Evolutionary conservation across 2,888 invertebrate species (phyloP).

Genomic region (Frankliniella fusca): DNA sequence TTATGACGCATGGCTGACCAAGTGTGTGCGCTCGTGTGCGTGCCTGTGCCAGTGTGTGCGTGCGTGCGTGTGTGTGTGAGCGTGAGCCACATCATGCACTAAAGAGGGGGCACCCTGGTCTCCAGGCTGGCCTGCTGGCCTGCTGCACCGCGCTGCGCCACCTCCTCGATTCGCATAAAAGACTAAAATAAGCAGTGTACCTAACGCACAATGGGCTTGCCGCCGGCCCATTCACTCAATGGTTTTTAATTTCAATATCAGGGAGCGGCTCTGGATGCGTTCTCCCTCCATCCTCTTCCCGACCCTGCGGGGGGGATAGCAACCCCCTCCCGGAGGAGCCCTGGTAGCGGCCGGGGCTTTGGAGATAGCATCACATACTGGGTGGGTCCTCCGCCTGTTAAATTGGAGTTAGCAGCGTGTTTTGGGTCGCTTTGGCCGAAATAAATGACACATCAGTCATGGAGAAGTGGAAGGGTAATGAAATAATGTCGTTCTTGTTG

Average conservation of each 20-base stretch:
- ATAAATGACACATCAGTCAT: background rate
- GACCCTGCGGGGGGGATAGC: background rate
- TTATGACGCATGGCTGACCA: slow-evolving; percentile 5
- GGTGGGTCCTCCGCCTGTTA: background rate
- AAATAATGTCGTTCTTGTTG: background rate
- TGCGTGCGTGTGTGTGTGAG: background rate
- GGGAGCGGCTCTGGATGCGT: background rate
- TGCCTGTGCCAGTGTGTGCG: background rate
- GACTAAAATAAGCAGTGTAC: slow-evolving; percentile 24
- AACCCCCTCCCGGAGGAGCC: background rate
- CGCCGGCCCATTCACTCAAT: background rate
- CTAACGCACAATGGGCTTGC: background rate
- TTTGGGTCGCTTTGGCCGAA: background rate
- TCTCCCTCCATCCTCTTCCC: background rate
- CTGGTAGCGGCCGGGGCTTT: too few relatives aligned
- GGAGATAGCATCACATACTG: background rate
- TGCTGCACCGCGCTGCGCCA: background rate
- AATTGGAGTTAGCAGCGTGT: background rate
- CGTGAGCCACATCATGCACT: too few relatives aligned
- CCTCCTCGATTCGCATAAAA: slow-evolving; percentile 8
- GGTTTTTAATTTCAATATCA: slow-evolving; percentile 24
- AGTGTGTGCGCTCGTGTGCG: background rate
- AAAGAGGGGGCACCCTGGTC: background rate
- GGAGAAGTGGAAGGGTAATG: too few relatives aligned
- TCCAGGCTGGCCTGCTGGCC: background rate